phyloP scores from a whole-genome alignment of 2,888 invertebrate species.

The Osmoderma eremita region DNA sequence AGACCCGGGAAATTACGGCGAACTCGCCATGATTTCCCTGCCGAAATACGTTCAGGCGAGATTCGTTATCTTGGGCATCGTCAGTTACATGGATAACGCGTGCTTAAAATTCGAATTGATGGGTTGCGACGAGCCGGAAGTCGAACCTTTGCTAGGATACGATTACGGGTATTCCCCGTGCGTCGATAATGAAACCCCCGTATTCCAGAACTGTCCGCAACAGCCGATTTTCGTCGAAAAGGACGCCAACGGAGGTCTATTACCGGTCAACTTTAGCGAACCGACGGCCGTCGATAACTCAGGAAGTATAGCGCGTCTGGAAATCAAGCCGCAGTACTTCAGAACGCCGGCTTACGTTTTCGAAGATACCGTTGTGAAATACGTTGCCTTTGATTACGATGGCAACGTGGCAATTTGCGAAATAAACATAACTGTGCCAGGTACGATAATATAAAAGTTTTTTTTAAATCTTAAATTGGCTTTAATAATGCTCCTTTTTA shows the following conservation, averaged over 20 bases:
- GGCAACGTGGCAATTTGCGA: conserved; percentile 98
- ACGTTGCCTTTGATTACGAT: conserved; percentile 96
- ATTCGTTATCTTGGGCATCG: conserved; percentile 90
- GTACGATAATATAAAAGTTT: conserved; percentile 55
- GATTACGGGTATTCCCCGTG: conserved; percentile 94
- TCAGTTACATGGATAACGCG: conserved; percentile 96
- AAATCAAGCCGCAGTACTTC: conserved; percentile 92
- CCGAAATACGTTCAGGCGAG: conserved; percentile 94
- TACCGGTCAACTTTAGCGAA: conserved; percentile 92
- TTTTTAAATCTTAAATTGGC: conserved; percentile 41
- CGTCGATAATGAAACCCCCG: conserved; percentile 95
- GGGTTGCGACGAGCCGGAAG: conserved; percentile 90
- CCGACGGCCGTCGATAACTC: conserved; percentile 96
- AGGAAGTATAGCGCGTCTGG: conserved; percentile 91
- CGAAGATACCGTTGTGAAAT: conserved; percentile 92
- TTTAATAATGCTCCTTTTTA: conserved; percentile 22
- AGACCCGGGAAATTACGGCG: conserved; percentile 96
- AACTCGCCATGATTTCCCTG: conserved; percentile 93
- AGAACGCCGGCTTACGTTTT: conserved; percentile 88
- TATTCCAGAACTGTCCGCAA: conserved; percentile 95
- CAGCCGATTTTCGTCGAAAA: conserved; percentile 90
- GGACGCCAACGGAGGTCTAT: conserved; percentile 87
- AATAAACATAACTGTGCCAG: conserved; percentile 93
- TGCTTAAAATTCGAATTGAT: conserved; percentile 95
- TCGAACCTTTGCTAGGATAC: conserved; percentile 87